A percentile compares a stretch with the other conserved stretches of the same genome.
phyloP scores from a whole-genome alignment of 2,888 invertebrate species.

The Hypselothyrea guttata region DNA sequence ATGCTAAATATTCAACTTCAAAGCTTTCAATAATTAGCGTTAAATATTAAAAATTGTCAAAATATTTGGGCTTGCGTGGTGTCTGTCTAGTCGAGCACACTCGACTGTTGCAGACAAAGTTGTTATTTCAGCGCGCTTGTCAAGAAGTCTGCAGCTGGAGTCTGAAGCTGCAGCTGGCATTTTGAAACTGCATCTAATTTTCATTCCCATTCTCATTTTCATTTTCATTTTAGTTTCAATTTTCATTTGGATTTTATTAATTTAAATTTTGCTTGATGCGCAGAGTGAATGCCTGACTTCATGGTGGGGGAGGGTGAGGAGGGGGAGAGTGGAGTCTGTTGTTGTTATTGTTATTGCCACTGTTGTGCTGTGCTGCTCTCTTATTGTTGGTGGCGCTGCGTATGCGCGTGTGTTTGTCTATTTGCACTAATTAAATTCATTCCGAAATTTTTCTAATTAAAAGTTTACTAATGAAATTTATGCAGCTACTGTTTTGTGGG shows the following conservation, averaged over 20 bases:
- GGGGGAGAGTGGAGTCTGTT: background rate
- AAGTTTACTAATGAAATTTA: conserved; percentile 66
- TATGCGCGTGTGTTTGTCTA: conserved; percentile 32
- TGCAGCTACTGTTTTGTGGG: conserved; percentile 49
- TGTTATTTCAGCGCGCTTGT: too few relatives aligned
- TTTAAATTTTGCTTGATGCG: conserved; percentile 33
- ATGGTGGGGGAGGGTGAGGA: background rate
- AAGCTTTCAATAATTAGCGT: too few relatives aligned
- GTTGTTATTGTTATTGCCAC: background rate
- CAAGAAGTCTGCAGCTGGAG: background rate
- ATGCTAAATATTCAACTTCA: too few relatives aligned
- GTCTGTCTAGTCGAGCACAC: too few relatives aligned
- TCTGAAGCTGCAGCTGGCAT: background rate
- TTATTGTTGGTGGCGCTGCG: conserved; percentile 8
- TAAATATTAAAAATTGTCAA: too few relatives aligned
- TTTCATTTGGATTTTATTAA: conserved; percentile 40
- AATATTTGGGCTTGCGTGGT: too few relatives aligned
- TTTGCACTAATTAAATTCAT: conserved; percentile 63
- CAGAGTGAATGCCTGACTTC: conserved; percentile 4
- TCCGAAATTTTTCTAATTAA: conserved; percentile 62
- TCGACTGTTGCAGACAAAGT: too few relatives aligned
- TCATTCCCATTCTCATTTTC: conserved; percentile 30
- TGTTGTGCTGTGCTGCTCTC: background rate
- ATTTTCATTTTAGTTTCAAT: conserved; percentile 26
- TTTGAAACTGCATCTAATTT: conserved; percentile 16